Base-by-base conservation (phyloP, 2,797 vertebrate species). In the Trachops cirrhosus region DNA sequence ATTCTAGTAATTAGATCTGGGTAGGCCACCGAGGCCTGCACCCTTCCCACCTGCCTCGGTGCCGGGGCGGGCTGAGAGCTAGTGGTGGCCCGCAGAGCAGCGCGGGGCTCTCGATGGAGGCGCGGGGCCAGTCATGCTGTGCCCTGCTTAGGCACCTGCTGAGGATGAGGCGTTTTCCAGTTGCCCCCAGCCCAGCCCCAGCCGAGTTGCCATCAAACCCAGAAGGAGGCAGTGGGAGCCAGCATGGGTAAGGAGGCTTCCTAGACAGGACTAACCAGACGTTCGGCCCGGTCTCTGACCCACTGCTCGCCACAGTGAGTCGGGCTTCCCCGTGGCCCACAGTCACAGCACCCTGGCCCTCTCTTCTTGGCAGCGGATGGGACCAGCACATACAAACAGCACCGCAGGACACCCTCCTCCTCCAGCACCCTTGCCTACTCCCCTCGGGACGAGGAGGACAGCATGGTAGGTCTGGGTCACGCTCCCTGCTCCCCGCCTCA, bases 401-500 rank as follows among this genome's bases (percentile, higher is more conserved):
- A 99, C 84, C 99, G 99, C 50, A 99, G 99, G 97, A 99, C 99
- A 0, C 99, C 99, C 0, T 99, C 99, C n/a, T 99, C 99, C 83
- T 99, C 99, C 95, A 99, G 99, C 98, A 99, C 99, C 3, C 98
- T 99, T 9, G 99, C 99, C 87, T 99, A 99, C 98, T 99, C 99
- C 50, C 98, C 99, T 0, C 98, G 99, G 0, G 99, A 99, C 0
- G 99, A 99, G 19, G 99, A 99, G 0, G 99, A 99, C 94, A 98
- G 99, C 98, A 99, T 99, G 99, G 99, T 99, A 98, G 34, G 98
- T 98, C 74, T 48, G 70, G 14, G 5, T 24, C 5, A 0, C 0
- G 15, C 3, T 10, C 39, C 0, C 21, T 22, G 34, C 37, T n/a
- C 74, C 79, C 32, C 26, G 32, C 1, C 5, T 32, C 11, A 3